A percentile compares a stretch with the other conserved stretches of the same genome.
Conservation (phyloP, 37 sponge, comb jelly and placozoan species). For the Agelas oroides region DNA sequence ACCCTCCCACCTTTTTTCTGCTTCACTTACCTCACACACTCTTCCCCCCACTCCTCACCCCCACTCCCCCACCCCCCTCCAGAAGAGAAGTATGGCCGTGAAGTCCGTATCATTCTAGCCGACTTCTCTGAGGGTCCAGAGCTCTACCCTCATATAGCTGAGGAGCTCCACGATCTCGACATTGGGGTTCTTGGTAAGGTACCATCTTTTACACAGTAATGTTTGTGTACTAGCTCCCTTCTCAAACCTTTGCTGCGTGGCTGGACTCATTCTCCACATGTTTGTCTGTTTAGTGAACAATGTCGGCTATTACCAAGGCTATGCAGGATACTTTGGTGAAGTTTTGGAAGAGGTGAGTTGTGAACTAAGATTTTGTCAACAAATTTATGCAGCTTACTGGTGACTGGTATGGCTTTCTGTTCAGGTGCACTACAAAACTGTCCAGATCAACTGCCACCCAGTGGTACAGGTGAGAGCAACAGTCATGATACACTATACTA, state of each 20-base stretch:
- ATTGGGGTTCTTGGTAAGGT: slow-evolving; percentile 60
- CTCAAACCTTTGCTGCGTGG: not conserved
- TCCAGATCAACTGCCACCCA: slow-evolving; percentile 59
- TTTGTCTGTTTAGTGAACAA: slow-evolving; percentile 54
- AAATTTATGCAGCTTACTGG: not conserved
- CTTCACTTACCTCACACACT: not conserved
- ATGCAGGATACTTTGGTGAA: slow-evolving; percentile 41
- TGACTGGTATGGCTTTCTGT: not conserved
- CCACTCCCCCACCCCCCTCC: not conserved
- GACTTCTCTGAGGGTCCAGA: slow-evolving; percentile 54
- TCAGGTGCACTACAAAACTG: slow-evolving; percentile 34
- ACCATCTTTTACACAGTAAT: not conserved
- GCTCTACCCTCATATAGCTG: slow-evolving; percentile 43
- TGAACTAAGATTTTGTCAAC: not conserved
- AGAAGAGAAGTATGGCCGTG: slow-evolving; percentile 52
- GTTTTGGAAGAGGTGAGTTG: slow-evolving; percentile 32
- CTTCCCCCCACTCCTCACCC: no score
- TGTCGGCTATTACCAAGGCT: slow-evolving; percentile 61
- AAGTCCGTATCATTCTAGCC: slow-evolving; percentile 53
- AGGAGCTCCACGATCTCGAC: slow-evolving; percentile 39
- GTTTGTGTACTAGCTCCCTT: not conserved
- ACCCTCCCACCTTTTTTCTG: not conserved
- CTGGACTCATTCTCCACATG: no score
- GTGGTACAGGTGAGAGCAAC: slow-evolving; percentile 26
- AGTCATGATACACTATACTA: not conserved